phyloP scores from a whole-genome alignment of 2,888 invertebrate species.

The Polia nebulosa region DNA sequence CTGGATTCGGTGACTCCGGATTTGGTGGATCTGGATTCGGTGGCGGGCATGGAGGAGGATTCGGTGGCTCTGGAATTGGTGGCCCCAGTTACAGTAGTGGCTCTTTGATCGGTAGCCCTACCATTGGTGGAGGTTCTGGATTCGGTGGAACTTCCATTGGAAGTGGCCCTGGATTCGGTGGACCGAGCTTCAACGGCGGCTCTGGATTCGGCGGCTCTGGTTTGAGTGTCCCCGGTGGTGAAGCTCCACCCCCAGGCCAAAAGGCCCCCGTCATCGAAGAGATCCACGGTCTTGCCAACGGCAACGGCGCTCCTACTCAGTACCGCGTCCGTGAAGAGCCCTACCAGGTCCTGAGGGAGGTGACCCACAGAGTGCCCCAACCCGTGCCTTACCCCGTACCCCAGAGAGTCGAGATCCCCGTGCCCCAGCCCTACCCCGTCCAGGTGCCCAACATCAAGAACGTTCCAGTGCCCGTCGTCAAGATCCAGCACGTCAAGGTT shows the following conservation, averaged over 20 bases:
- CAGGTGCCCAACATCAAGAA: conserved; percentile 90
- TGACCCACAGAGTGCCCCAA: conserved; percentile 90
- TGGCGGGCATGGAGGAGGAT: conserved; percentile 23
- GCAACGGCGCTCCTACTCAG: conserved; percentile 83
- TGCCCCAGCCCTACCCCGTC: conserved; percentile 91
- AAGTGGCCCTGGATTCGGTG: conserved; percentile 31
- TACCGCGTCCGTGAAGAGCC: conserved; percentile 85
- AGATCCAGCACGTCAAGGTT: conserved; percentile 89
- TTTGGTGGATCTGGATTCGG: conserved; percentile 25
- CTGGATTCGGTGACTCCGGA: conserved; percentile 26
- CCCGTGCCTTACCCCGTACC: conserved; percentile 90
- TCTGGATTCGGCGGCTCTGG: conserved; percentile 51
- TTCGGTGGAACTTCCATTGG: conserved; percentile 11
- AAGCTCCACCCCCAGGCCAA: conserved; percentile 77
- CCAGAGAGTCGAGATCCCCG: conserved; percentile 89
- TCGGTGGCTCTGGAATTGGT: conserved; percentile 38
- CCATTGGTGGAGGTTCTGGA: conserved; percentile 28
- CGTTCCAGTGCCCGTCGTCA: conserved; percentile 90
- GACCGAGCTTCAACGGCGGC: conserved; percentile 28
- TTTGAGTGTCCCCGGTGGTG: conserved; percentile 65
- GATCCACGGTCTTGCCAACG: conserved; percentile 85
- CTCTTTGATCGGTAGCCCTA: conserved; percentile 29
- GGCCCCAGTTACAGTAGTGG: conserved; percentile 19
- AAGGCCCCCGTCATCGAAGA: conserved; percentile 84
- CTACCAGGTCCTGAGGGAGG: conserved; percentile 84